Evolutionary conservation across 1,140 invertebrate genomes (phyloP), one percentile per base, ranked within the genome.

Genomic region (Tetramorium simillimum): DNA sequence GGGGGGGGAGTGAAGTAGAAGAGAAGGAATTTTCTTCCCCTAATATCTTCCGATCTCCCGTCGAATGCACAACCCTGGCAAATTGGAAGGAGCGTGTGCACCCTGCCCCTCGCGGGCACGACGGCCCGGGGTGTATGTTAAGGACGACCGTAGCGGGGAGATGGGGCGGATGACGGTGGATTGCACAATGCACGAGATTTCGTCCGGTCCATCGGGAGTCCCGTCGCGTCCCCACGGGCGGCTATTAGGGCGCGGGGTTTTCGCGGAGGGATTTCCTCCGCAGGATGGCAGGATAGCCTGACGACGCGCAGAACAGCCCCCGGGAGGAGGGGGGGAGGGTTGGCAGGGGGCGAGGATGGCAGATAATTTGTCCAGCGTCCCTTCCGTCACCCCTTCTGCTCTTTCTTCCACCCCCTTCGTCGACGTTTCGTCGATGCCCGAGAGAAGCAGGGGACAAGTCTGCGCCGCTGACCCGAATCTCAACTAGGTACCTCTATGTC

Each of bases 321-420:
- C 24, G 37, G 21, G 16, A 12, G 46, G 72, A 67, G 86, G 87
- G 89, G 90, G 89, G 90, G 90, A 90, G 89, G 86, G 33, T 33
- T 33, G 33, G 3, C 33, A 21, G 86, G 87, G 89, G 91, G 89
- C 82, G 90, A 90, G 91, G 90, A 88, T 92, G 84, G 76, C 72
- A 86, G 94, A 94, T 94, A 94, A 94, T 94, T 94, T 94, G 93
- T 93, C 92, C 91, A 87, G 89, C 89, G 90, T 92, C 90, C 88
- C 78, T 53, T 43, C 60, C 21, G 69, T 58, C 65, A 24, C 60
- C 43, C 65, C 65, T 37, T 58, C 63, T 80, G 65, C 63, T 49
- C 78, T 76, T 53, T 69, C 63, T 86, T 70, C 65, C 51, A 21
- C 43, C 40, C 53, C 53, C 63, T 56, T 75, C 72, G 37, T 89